Evolutionary conservation across 2,888 invertebrate genomes (phyloP).

Genomic region (Drosophila anomelani): DNA sequence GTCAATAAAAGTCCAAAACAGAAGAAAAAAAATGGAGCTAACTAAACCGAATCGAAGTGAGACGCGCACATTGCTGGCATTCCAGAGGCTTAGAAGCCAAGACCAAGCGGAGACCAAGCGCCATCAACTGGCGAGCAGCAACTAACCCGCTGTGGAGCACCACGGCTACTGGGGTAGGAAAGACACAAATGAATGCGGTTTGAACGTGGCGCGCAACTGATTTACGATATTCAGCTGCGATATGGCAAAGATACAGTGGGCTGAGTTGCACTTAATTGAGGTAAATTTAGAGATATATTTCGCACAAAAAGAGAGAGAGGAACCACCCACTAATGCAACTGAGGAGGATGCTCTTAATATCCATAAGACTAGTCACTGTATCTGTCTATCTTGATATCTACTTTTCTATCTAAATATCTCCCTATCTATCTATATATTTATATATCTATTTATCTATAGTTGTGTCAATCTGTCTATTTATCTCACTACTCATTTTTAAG

Average conservation of each 20-base stretch:
- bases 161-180: conserved; percentile 22
- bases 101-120: conserved; percentile 30
- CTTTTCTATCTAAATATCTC: no score
- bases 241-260: conserved; percentile 54
- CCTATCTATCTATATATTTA: no score
- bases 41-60: conserved; percentile 21
- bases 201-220: conserved; percentile 68
- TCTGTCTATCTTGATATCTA: no score
- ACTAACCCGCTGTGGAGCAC: conserved; percentile 41
- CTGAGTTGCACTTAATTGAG: neutral
- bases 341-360: neutral
- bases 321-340: neutral
- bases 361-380: no score
- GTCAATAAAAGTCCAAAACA: conserved; percentile 65
- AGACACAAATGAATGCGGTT: conserved; percentile 13
- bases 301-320: no score
- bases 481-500: no score
- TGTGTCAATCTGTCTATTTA: no score
- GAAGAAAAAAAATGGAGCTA: conserved; percentile 10
- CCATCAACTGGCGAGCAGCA: conserved; percentile 47
- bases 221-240: conserved; percentile 67
- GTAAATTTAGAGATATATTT: neutral
- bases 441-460: no score
- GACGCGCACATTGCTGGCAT: conserved; percentile 36
- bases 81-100: conserved; percentile 42